Evolutionary conservation across 2,113 vertebrate genomes (phyloP).

Genomic region (Podarcis raffonei): DNA sequence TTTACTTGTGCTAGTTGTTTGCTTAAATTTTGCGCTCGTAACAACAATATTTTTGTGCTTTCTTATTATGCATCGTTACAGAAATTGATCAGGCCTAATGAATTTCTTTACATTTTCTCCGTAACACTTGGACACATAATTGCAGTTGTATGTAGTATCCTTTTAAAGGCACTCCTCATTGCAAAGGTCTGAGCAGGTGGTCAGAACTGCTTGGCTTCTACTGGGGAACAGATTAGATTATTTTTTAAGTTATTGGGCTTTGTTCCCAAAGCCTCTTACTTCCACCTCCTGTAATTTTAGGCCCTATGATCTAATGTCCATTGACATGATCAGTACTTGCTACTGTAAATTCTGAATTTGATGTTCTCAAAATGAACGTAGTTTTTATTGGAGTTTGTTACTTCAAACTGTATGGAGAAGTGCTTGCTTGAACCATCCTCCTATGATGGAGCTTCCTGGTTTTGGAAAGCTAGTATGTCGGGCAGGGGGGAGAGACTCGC

Average conservation of each 20-base stretch:
- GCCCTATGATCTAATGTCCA: no score
- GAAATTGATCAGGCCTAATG: background rate
- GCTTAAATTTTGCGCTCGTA: background rate
- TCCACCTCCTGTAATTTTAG: background rate
- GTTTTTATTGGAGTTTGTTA: background rate
- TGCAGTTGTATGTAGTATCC: background rate
- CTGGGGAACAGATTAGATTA: background rate
- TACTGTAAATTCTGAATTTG: background rate
- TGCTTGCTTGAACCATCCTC: background rate
- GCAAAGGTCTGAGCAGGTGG: background rate
- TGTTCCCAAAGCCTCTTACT: background rate
- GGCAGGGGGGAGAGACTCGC: background rate
- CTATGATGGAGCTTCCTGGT: no score
- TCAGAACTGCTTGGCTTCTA: background rate
- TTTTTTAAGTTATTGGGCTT: background rate
- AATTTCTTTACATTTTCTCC: background rate
- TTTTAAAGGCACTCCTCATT: background rate
- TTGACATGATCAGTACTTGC: background rate
- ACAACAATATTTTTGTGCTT: no score
- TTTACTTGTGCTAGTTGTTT: background rate
- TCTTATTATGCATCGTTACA: background rate
- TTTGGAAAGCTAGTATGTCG: no score
- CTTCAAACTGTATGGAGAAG: background rate
- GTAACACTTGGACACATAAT: background rate
- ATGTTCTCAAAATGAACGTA: background rate